phyloP scores from a whole-genome alignment of 1,140 invertebrate species.

The Conus ventricosus region DNA sequence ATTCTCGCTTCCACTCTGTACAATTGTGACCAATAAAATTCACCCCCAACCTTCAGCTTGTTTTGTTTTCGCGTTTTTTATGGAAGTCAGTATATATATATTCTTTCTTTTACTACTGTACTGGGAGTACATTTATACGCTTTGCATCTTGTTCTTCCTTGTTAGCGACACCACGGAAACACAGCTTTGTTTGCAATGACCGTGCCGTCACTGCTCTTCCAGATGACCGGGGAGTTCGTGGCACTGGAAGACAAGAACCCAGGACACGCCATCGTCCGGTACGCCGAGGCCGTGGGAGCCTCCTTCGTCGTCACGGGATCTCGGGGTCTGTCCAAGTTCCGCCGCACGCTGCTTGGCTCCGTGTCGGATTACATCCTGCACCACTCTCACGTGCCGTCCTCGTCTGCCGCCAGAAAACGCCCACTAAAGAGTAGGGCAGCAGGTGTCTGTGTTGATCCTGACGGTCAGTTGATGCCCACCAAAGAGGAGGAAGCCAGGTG shows the following conservation, averaged over 20 bases:
- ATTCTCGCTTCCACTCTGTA: no score
- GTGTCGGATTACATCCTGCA: slow-evolving; percentile 47
- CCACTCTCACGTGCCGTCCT: slow-evolving; percentile 46
- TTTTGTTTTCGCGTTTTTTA: no score
- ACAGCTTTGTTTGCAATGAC: no score
- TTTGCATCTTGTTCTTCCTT: no score
- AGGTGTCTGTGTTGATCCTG: background rate
- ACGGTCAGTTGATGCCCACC: background rate
- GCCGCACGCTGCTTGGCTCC: slow-evolving; percentile 43
- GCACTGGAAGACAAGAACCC: slow-evolving; percentile 47
- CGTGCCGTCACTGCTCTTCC: background rate
- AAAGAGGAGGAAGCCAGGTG: background rate
- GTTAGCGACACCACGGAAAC: no score
- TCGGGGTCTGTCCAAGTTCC: slow-evolving; percentile 41
- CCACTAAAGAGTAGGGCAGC: background rate
- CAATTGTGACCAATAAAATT: no score
- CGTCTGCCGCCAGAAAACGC: slow-evolving; percentile 38
- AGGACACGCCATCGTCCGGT: slow-evolving; percentile 39
- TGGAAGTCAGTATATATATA: no score
- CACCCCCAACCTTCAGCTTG: no score
- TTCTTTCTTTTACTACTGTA: no score
- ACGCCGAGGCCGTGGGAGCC: slow-evolving; percentile 38
- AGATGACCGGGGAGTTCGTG: slow-evolving; percentile 49
- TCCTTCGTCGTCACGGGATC: slow-evolving; percentile 43
- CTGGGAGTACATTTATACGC: no score